Percentiles rank a stretch among this genome's conserved stretches.
phyloP scores from a whole-genome alignment of 2,797 vertebrate genomes.

The Rhyacichthys aspro region DNA sequence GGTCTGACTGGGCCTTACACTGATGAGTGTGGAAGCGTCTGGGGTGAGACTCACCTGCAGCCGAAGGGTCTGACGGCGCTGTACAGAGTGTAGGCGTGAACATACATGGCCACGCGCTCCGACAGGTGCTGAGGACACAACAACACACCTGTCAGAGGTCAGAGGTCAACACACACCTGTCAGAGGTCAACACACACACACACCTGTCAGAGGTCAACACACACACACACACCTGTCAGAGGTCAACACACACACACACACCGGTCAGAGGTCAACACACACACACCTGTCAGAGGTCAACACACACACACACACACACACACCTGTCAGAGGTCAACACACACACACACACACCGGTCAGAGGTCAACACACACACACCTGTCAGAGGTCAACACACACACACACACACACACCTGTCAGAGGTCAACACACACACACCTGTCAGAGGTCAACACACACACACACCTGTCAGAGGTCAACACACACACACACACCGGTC shows the following conservation, averaged over 20 bases:
- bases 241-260: too few relatives aligned
- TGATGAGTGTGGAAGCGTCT: too few relatives aligned
- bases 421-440: constrained; percentile 1
- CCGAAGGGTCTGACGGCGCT: constrained; percentile 97
- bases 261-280: background rate
- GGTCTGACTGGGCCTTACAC: too few relatives aligned
- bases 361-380: constrained; percentile 1
- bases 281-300: background rate
- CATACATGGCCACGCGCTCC: constrained; percentile 98
- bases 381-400: background rate
- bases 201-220: background rate
- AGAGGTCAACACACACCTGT: background rate
- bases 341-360: background rate
- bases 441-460: background rate
- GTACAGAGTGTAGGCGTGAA: constrained; percentile 97
- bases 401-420: background rate
- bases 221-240: background rate
- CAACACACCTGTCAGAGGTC: background rate
- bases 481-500: background rate
- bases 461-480: background rate
- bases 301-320: too few relatives aligned
- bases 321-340: background rate
- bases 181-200: background rate
- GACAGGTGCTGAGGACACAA: constrained; percentile 86
- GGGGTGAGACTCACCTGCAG: constrained; percentile 85